phyloP scores from a whole-genome alignment of 2,797 vertebrate species.

The Melanitta fusca region DNA sequence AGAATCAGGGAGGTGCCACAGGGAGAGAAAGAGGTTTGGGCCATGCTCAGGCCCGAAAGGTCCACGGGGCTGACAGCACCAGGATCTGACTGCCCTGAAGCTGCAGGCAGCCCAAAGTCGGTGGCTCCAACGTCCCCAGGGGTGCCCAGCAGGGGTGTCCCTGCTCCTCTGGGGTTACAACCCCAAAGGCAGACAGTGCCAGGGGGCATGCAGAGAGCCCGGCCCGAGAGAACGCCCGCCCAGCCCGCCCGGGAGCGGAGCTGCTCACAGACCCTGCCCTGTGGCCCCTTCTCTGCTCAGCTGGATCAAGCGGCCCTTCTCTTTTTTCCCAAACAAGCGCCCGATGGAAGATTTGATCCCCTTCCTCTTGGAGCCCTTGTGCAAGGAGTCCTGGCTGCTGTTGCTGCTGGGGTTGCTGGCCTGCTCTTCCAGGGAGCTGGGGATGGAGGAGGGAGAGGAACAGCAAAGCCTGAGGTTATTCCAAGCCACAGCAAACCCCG shows the following conservation, averaged over 20 bases:
- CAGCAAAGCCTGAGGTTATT: slow-evolving; percentile 38
- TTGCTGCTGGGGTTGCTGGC: slow-evolving; percentile 81
- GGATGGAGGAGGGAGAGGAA: slow-evolving; percentile 34
- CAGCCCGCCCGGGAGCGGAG: not conserved
- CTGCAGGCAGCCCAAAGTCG: not conserved
- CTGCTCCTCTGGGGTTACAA: not conserved
- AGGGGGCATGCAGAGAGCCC: not conserved
- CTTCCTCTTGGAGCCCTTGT: slow-evolving; percentile 91
- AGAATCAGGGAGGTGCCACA: not conserved
- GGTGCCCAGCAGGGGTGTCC: not conserved
- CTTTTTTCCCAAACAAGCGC: slow-evolving; percentile 95
- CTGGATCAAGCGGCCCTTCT: slow-evolving; percentile 90
- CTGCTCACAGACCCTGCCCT: slow-evolving; percentile 77
- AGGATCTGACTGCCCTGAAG: not conserved
- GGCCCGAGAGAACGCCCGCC: not conserved
- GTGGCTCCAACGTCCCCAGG: not conserved
- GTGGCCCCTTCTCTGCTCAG: slow-evolving; percentile 86
- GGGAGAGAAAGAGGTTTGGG: not conserved
- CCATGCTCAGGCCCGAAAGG: not conserved
- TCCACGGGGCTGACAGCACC: not conserved
- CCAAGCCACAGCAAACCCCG: not conserved
- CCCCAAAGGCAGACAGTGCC: not conserved
- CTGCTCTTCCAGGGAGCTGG: slow-evolving; percentile 79
- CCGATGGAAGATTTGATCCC: slow-evolving; percentile 96
- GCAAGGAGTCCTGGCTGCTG: slow-evolving; percentile 83